Evolutionary conservation across 2,113 vertebrate genomes (phyloP).

Genomic region (Casuarius casuarius): DNA sequence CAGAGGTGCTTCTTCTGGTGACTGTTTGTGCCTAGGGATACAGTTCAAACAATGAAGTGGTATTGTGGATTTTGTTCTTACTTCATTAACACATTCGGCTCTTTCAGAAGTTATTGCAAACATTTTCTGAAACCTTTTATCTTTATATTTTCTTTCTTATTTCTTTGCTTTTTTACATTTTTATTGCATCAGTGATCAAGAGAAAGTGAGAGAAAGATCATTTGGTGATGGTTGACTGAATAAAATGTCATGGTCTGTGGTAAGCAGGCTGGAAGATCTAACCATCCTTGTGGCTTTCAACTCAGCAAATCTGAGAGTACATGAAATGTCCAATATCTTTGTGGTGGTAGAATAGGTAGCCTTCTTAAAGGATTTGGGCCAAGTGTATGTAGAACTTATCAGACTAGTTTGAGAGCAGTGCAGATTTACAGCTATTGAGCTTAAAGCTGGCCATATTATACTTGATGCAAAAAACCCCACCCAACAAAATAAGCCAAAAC

Average conservation of each 20-base stretch:
- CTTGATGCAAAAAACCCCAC: neutral
- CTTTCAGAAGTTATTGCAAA: neutral
- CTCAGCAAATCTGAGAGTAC: neutral
- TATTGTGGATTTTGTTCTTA: neutral
- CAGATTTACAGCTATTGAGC: neutral
- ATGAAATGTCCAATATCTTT: neutral
- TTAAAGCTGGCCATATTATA: neutral
- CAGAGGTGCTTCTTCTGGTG: neutral
- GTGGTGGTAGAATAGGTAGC: neutral
- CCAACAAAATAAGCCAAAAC: neutral
- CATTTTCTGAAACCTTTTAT: neutral
- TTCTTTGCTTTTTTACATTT: neutral
- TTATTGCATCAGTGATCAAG: neutral
- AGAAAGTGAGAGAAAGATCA: neutral
- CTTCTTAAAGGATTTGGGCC: neutral
- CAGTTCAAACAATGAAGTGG: neutral
- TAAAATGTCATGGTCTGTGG: neutral
- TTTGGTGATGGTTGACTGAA: neutral
- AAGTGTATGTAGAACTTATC: neutral
- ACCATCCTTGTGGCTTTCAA: neutral
- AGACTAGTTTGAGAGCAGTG: neutral
- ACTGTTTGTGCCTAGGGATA: neutral
- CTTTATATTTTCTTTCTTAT: neutral
- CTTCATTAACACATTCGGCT: neutral
- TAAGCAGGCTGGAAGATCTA: neutral